A percentile compares a stretch with the other conserved stretches of the same genome.
Conservation (phyloP, 2,113 vertebrate genomes). For the Daphoenositta chrysoptera region DNA sequence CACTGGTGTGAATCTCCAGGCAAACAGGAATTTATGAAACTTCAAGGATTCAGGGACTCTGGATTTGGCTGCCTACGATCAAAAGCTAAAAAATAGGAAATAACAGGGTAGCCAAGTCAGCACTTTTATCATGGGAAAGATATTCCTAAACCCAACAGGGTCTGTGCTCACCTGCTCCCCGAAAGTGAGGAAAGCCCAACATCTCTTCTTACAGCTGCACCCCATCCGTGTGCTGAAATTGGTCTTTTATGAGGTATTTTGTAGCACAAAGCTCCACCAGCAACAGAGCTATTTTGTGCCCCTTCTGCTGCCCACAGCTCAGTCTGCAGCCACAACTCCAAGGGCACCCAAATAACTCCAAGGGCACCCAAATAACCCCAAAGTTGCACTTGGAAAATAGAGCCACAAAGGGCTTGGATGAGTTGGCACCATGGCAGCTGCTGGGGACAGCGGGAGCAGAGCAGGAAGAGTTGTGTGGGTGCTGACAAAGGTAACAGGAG, state of each 20-base stretch:
- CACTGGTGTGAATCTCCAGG: background rate
- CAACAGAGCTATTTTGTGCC: background rate
- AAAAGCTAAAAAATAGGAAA: background rate
- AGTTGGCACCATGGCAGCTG: rapidly evolving
- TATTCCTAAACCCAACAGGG: background rate
- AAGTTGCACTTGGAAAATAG: rapidly evolving
- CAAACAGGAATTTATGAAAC: background rate
- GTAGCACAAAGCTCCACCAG: background rate
- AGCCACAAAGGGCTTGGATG: background rate
- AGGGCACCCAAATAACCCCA: background rate
- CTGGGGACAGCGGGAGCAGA: background rate
- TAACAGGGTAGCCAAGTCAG: background rate
- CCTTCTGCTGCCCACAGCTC: background rate
- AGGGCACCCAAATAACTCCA: background rate
- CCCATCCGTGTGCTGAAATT: rapidly evolving
- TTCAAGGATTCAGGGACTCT: background rate
- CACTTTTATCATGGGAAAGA: background rate
- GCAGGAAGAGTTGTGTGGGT: background rate
- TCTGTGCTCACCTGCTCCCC: background rate
- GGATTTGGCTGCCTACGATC: background rate
- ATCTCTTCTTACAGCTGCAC: background rate
- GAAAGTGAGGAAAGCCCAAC: background rate
- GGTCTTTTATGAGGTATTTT: rapidly evolving
- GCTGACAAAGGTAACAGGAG: background rate
- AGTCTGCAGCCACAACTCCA: background rate